Base-by-base conservation (phyloP, 1,140 invertebrate genomes). In the Caenorhabditis brenneri region DNA sequence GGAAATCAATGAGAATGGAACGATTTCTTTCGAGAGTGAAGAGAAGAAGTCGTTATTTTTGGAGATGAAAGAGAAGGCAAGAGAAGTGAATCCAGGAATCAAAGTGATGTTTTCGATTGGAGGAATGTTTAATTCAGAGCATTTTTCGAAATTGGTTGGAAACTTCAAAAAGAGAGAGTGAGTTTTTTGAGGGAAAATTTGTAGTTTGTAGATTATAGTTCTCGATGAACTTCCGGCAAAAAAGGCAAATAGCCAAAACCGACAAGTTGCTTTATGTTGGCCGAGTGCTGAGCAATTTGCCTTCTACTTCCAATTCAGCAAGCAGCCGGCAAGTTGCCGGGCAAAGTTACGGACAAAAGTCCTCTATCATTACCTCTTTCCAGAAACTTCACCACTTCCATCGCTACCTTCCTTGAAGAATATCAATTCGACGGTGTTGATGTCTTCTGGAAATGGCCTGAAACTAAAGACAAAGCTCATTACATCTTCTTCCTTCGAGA, bases 381-480 rank as follows among this genome's bases (percentile, higher is more conserved):
- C 24, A 55, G 53, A 55, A 27, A 0, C 29, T 87, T 82, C 36
- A 85, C 88, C 74, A 60, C 84, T 19, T 69, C 49, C 2, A 84
- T 88, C n/a, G n/a, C 84, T n/a, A n/a, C 53, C 7, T 55, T 87
- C 46, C 79, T 88, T 58, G 15, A 83, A 22, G 22, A 79, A 16
- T 78, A 80, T 33, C 31, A 79, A n/a, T 58, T 87, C 33, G 87
- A 87, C 55, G 87, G 87, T 12, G 85, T 87, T 36, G 87, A 87
- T 27, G 46, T 87, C 24, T 87, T 88, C 81, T 87, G 87, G 87
- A 95, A 96, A 91, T 96, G 95, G 90, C 95, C 95, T 15, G 93
- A 92, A 3, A 91, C 93, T 91, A 86, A 92, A 92, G 42, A 93
- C 94, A 88, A 93, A 46, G 39, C 60, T 16, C 88, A 86, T 36